Evolutionary conservation across 35 echinoderm and acorn worm species (phyloP).

Genomic region (Apostichopus californicus): DNA sequence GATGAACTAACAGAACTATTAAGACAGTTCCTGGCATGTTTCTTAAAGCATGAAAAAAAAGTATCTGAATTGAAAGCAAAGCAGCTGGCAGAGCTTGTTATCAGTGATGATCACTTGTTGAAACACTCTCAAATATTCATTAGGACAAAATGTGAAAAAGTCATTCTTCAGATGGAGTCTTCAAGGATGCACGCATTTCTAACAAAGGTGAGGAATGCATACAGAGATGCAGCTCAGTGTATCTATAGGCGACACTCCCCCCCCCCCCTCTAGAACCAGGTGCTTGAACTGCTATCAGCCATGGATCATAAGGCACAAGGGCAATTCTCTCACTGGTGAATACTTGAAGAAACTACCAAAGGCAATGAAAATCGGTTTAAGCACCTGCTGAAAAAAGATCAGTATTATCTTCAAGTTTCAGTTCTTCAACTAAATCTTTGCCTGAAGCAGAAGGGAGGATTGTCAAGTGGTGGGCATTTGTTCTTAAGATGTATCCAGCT

Average conservation of each 20-base stretch:
- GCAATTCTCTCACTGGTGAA: conserved; percentile 3
- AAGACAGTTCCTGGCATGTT: conserved; percentile 61
- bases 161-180: conserved; percentile 37
- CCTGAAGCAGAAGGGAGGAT: conserved; percentile 9
- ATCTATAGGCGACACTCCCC: conserved; percentile 21
- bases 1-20: conserved; percentile 66
- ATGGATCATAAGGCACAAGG: conserved; percentile 36
- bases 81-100: conserved; percentile 20
- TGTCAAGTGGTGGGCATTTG: neutral
- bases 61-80: conserved; percentile 45
- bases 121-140: neutral
- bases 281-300: conserved; percentile 16
- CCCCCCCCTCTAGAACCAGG: neutral
- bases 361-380: conserved; percentile 24
- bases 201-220: conserved; percentile 39
- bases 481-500: conserved; percentile 18
- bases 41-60: conserved; percentile 60
- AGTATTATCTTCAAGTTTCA: conserved; percentile 13
- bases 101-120: conserved; percentile 17
- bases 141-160: conserved; percentile 22
- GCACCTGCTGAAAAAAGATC: neutral
- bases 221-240: conserved; percentile 1
- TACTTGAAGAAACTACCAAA: conserved; percentile 33
- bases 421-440: conserved; percentile 31
- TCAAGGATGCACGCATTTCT: conserved; percentile 20